Evolutionary conservation across 2,113 vertebrate species (phyloP), one percentile per base, ranked within the genome.

Genomic region (Spilogale gracilis): DNA sequence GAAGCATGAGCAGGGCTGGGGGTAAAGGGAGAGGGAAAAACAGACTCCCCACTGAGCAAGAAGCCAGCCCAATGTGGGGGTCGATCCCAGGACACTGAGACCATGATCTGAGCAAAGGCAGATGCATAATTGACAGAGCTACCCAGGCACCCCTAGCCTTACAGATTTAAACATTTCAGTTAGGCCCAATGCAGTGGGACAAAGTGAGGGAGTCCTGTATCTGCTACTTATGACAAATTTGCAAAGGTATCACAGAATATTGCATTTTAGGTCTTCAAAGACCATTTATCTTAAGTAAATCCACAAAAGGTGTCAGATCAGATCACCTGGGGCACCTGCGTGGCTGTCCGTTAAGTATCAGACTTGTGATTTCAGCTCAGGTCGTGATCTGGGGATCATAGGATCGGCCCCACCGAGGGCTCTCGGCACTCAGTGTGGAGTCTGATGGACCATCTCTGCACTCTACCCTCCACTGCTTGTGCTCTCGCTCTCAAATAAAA

Each of bases 221-320:
- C 54, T 45, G 84, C 3, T 85, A 60, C 16, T 60, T 60, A 56
- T 3, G 16, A 58, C 56, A 94, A 95, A 87, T 84, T 58, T n/a
- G 65, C 65, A 90, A 89, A 92, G 21, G 38, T 78, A 9, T 83
- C 56, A 84, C 20, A 94, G n/a, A 86, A 21, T 82, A 90, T 18
- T 52, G 25, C 56, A 48, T 82, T 81, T 73, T 90, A 74, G 80
- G 65, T 84, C 94, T 95, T 86, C 32, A 43, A 87, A 69, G 83
- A 80, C 13, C 32, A 67, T 1, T 93, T 63, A 93, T 80, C 56
- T 88, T 91, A 89, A 88, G 45, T 78, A 65, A 48, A 50, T 91
- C 38, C n/a, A 87, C 25, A 85, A 92, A 89, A 91, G 73, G 73
- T 54, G 87, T 96, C 12, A 73, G 83, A 48, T 78, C 3, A 54